Evolutionary conservation across 2,113 vertebrate species (phyloP), one percentile per base, ranked within the genome.

Genomic region (Dasyprocta punctata): DNA sequence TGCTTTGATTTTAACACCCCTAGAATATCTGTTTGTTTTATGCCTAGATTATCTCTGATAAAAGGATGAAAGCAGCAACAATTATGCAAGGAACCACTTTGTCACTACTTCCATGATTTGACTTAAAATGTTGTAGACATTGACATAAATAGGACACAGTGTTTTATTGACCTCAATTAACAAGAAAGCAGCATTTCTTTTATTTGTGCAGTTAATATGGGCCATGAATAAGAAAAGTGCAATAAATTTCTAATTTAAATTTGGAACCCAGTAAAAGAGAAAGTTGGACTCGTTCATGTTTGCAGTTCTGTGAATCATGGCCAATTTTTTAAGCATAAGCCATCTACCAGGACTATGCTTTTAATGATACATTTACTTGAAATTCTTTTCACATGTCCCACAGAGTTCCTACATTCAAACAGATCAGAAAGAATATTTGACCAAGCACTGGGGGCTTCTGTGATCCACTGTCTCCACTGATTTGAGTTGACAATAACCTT

Each of bases 141-240:
- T 97, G 80, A 71, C 36, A 58, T 65, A 97, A 98, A 86, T 86
- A 97, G 89, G 93, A 88, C 61, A 81, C 65, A 36, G 86, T 92
- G 89, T 96, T 98, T 98, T 96, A 96, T 94, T 97, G 83, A 97
- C 89, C 44, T 97, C 97, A 97, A 81, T 98, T 98, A 98, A 89
- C 44, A 97, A 91, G 63, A 96, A 98, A 89, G 60, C 47, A 80
- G 22, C 33, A 8, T 92, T 98, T 97, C 54, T 92, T 98, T 85
- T 96, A 96, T 96, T 96, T 95, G 93, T 93, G 61, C 3, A 56
- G 38, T 95, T 86, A 86, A 0, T 65, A 67, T 90, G 36, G 65
- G 28, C 30, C 69, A 85, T 26, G 80, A 69, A 63, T 96, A 85
- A 98, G 41, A n/a, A 91, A 90, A 19, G 49, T 85, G n/a, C 58